Conservation (phyloP, 2,888 invertebrate genomes). For the Lasioglossum calceatum region DNA sequence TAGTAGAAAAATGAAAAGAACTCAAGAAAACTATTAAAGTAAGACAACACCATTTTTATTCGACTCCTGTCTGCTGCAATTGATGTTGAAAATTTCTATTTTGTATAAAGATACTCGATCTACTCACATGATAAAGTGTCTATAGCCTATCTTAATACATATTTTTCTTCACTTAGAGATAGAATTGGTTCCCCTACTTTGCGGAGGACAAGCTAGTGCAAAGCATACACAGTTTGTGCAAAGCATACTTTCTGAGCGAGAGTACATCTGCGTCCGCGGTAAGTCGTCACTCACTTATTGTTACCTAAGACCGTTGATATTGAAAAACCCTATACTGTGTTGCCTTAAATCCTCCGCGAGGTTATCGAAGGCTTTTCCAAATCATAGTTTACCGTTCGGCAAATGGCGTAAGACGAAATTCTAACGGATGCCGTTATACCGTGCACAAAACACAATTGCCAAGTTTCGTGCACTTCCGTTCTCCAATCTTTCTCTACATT, state of each 20-base stretch:
- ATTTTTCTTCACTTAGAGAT: neutral
- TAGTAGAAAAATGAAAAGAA: no score
- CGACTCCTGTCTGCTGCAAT: no score
- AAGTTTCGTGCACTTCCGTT: neutral
- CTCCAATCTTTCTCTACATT: constrained; percentile 13
- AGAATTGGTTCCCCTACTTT: neutral
- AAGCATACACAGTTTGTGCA: neutral
- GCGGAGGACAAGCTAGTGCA: neutral
- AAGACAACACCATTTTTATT: neutral
- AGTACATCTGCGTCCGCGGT: no score
- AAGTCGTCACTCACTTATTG: neutral
- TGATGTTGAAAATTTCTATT: neutral
- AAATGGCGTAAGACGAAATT: neutral
- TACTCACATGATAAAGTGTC: no score
- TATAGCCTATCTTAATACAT: neutral
- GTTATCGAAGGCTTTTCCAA: neutral
- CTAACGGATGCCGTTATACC: neutral
- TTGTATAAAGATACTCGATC: neutral
- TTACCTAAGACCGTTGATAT: neutral
- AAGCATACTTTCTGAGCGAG: neutral
- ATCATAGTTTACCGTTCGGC: neutral
- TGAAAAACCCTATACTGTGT: neutral
- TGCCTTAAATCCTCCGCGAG: neutral
- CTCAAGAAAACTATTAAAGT: neutral
- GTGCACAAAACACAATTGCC: neutral